phyloP scores from a whole-genome alignment of 1,140 invertebrate species.

The Drosophila kohkoa region DNA sequence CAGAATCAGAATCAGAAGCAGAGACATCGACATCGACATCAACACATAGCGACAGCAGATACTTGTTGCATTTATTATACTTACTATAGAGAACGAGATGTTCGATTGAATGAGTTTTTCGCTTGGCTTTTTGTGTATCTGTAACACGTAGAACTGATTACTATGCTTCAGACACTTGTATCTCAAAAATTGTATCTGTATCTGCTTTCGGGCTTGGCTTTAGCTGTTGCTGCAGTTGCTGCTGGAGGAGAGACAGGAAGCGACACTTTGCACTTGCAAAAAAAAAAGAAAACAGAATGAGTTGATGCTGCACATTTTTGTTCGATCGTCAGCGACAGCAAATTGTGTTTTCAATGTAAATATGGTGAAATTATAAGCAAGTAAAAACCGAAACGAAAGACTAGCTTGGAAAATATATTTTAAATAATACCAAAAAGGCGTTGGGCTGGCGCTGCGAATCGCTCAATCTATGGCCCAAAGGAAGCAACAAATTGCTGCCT shows the following conservation, averaged over 20 bases:
- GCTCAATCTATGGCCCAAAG: slow-evolving; percentile 67
- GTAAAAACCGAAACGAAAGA: not conserved
- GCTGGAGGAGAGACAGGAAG: slow-evolving; percentile 55
- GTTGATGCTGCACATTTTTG: slow-evolving; percentile 58
- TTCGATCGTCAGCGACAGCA: slow-evolving; percentile 25
- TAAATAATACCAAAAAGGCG: slow-evolving; percentile 79
- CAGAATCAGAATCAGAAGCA: slow-evolving; percentile 19
- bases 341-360: slow-evolving; percentile 54
- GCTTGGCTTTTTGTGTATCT: slow-evolving; percentile 59
- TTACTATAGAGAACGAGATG: slow-evolving; percentile 36
- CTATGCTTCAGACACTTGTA: slow-evolving; percentile 32
- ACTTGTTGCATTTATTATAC: slow-evolving; percentile 82
- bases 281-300: slow-evolving; percentile 47
- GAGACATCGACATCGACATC: slow-evolving; percentile 63
- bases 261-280: slow-evolving; percentile 30
- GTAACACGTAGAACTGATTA: slow-evolving; percentile 64
- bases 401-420: slow-evolving; percentile 56
- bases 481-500: slow-evolving; percentile 56
- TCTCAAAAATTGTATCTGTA: slow-evolving; percentile 26
- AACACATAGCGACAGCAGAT: slow-evolving; percentile 55
- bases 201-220: slow-evolving; percentile 29
- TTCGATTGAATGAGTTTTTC: slow-evolving; percentile 69
- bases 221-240: slow-evolving; percentile 6
- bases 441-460: slow-evolving; percentile 72
- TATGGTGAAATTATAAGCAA: slow-evolving; percentile 8